Evolutionary conservation across 2,797 vertebrate species (phyloP).

Genomic region (Luscinia megarhynchos): DNA sequence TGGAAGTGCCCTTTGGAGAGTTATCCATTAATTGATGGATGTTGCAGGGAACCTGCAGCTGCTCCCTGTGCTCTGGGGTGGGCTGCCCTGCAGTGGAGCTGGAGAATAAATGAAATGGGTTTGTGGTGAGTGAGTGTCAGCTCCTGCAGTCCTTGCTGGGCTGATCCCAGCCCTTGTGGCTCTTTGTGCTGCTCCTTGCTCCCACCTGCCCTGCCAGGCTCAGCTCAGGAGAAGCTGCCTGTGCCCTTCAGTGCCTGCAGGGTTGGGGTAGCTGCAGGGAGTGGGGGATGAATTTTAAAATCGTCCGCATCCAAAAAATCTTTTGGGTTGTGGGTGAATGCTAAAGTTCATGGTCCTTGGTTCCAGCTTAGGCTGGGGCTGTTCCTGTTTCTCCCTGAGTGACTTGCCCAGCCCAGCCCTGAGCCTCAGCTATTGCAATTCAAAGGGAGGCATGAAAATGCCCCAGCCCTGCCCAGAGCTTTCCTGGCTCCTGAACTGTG

Average conservation of each 20-base stretch:
- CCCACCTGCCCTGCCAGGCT: rapidly evolving
- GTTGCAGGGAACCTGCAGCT: neutral
- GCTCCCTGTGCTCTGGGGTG: rapidly evolving
- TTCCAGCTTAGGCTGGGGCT: neutral
- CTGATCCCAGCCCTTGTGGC: neutral
- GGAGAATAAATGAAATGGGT: rapidly evolving
- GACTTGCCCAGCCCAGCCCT: neutral
- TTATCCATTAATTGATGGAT: neutral
- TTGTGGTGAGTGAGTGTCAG: rapidly evolving
- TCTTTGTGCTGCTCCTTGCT: neutral
- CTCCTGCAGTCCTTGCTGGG: neutral
- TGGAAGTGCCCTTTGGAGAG: rapidly evolving
- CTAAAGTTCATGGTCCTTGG: neutral
- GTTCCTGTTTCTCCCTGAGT: neutral
- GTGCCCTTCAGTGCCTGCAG: rapidly evolving
- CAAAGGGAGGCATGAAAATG: neutral
- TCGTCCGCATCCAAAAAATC: neutral
- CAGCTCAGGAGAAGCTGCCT: neutral
- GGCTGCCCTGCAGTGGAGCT: neutral
- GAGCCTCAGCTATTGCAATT: neutral
- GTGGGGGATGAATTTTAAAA: neutral
- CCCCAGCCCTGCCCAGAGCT: neutral
- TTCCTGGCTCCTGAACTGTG: neutral
- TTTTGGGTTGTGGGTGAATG: neutral
- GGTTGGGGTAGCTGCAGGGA: neutral